Evolutionary conservation across 64 coral and sea anemone species (phyloP).

Genomic region (Orbicella faveolata): DNA sequence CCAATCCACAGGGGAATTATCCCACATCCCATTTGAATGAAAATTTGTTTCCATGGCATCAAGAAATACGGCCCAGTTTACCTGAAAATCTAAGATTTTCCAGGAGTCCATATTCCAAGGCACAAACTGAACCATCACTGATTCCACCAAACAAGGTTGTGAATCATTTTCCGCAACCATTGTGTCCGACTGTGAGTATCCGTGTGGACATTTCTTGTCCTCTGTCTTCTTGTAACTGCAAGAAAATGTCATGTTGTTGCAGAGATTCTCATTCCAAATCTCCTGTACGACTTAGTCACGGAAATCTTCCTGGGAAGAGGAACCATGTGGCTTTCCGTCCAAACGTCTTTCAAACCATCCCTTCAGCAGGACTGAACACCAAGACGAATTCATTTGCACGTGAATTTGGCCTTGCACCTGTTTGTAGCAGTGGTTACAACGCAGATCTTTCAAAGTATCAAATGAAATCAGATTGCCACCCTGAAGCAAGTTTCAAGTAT

Average conservation of each 20-base stretch:
- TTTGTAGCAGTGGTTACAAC: not conserved
- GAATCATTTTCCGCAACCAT: not conserved
- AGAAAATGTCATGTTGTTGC: not conserved
- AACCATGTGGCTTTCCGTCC: not conserved
- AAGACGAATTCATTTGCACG: not conserved
- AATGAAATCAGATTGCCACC: not conserved
- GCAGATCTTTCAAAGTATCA: not conserved
- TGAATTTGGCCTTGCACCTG: not conserved
- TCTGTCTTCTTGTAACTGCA: not conserved
- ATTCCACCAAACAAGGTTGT: not conserved
- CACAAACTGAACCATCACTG: not conserved
- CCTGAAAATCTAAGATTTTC: not conserved
- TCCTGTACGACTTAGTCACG: not conserved
- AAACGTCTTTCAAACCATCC: not conserved
- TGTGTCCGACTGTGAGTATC: constrained; percentile 28
- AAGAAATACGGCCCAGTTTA: not conserved
- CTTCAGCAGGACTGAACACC: not conserved
- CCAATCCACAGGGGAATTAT: not conserved
- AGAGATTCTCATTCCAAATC: not conserved
- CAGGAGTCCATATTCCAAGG: not conserved
- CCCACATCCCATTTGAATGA: not conserved
- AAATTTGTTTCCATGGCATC: not conserved
- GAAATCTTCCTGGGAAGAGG: not conserved
- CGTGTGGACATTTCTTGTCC: constrained; percentile 40
- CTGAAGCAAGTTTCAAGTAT: not conserved